phyloP scores from a whole-genome alignment of 30 jellyfish, hydroid and myxozoan species.

The Aurelia sp. region DNA sequence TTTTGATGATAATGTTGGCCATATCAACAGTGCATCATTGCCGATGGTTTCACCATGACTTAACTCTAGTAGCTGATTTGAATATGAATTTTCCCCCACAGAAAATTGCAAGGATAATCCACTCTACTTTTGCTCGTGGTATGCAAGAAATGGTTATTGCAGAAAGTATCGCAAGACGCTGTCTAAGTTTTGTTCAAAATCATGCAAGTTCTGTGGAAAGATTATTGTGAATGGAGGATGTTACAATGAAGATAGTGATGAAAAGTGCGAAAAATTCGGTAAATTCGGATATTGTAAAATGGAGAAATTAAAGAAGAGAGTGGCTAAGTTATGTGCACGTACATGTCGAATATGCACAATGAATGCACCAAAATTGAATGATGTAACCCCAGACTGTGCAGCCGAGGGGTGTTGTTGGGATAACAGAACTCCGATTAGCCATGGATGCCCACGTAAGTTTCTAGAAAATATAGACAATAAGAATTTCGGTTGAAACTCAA shows the following conservation, averaged over 20 bases:
- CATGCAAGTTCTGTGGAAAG: constrained; percentile 69
- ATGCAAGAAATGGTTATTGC: constrained; percentile 63
- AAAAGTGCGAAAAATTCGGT: constrained; percentile 34
- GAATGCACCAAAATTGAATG: constrained; percentile 37
- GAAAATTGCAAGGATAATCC: constrained; percentile 65
- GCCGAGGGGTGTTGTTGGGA: constrained; percentile 85
- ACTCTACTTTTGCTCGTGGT: constrained; percentile 32
- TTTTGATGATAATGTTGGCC: no score
- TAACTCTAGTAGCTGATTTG: neutral
- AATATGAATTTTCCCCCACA: neutral
- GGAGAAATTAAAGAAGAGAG: neutral
- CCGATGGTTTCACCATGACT: neutral
- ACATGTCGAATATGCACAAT: constrained; percentile 62
- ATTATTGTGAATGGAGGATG: constrained; percentile 56
- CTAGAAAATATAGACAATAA: neutral
- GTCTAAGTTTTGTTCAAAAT: constrained; percentile 61
- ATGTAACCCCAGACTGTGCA: constrained; percentile 57
- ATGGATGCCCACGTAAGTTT: constrained; percentile 86
- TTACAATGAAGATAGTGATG: constrained; percentile 45
- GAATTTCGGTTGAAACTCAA: neutral
- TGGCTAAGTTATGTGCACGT: constrained; percentile 58
- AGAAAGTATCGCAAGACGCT: constrained; percentile 23
- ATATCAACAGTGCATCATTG: no score
- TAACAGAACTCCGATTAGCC: constrained; percentile 52
- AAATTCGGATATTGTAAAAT: constrained; percentile 50